Evolutionary conservation across 37 sponge, comb jelly and placozoan genomes (phyloP).

Genomic region (Eunapius fragilis): DNA sequence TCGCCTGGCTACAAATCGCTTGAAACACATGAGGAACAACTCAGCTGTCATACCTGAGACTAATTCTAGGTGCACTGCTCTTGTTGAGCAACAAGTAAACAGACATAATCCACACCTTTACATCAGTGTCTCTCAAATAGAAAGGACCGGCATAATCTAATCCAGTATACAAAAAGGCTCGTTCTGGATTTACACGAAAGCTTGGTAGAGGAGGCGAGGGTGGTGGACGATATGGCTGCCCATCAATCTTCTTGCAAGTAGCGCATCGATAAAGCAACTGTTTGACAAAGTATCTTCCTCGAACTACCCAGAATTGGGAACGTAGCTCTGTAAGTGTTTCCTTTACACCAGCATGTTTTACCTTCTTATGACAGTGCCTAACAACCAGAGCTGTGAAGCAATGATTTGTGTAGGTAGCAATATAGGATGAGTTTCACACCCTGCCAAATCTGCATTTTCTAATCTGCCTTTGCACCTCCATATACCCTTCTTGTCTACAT

Average conservation of each 20-base stretch:
- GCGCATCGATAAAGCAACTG: slow-evolving; percentile 6
- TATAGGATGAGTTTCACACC: slow-evolving; percentile 17
- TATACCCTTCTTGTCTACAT: slow-evolving; percentile 10
- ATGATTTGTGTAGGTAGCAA: slow-evolving; percentile 6
- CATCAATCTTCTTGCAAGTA: slow-evolving; percentile 1
- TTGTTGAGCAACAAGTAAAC: slow-evolving; percentile 26
- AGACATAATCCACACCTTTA: slow-evolving; percentile 24
- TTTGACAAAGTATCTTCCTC: slow-evolving; percentile 1
- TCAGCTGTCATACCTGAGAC: slow-evolving; percentile 23
- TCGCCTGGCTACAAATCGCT: slow-evolving; percentile 24
- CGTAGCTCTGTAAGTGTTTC: slow-evolving; percentile 37
- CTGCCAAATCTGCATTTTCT: slow-evolving; percentile 17
- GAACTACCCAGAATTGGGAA: slow-evolving; percentile 20
- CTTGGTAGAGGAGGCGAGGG: slow-evolving; percentile 10
- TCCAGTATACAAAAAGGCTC: neutral
- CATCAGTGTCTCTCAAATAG: neutral
- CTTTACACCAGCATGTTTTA: slow-evolving; percentile 21
- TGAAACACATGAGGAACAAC: slow-evolving; percentile 23
- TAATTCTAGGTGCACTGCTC: slow-evolving; percentile 27
- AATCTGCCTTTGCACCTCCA: slow-evolving; percentile 43
- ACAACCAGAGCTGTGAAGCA: slow-evolving; percentile 11
- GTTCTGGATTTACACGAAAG: slow-evolving; percentile 2
- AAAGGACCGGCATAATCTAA: slow-evolving; percentile 16
- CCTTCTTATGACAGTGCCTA: neutral
- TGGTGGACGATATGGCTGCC: neutral